A percentile compares a stretch with the other conserved stretches of the same genome.
Conservation (phyloP, 2,113 vertebrate species). For the Dendropsophus ebraccatus region DNA sequence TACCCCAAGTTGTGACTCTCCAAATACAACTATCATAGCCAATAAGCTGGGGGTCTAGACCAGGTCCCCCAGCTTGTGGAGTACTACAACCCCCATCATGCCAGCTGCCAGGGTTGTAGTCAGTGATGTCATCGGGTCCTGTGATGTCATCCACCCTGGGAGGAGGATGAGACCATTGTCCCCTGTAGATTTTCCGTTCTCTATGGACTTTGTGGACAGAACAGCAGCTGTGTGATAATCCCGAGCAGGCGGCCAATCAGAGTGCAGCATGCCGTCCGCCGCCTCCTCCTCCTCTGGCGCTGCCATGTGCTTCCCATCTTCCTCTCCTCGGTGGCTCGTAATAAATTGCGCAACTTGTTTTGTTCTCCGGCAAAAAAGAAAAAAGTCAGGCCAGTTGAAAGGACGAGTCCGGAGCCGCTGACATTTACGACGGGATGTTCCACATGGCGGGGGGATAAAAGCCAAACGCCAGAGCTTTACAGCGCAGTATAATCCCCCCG, state of each 20-base stretch:
- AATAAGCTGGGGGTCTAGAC: too few relatives aligned
- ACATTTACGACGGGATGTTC: constrained; percentile 29
- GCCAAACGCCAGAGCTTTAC: neutral
- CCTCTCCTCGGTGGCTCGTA: neutral
- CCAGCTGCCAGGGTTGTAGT: too few relatives aligned
- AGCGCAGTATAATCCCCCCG: neutral
- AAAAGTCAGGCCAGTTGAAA: constrained; percentile 16
- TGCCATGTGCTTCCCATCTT: constrained; percentile 34
- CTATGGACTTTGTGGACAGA: neutral
- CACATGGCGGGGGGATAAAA: neutral
- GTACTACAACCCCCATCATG: too few relatives aligned
- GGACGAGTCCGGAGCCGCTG: neutral
- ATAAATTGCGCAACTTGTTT: constrained; percentile 38
- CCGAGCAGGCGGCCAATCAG: neutral
- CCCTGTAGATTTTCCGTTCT: neutral
- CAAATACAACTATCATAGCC: too few relatives aligned
- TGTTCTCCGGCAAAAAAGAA: constrained; percentile 16
- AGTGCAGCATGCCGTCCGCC: neutral
- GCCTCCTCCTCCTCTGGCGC: neutral
- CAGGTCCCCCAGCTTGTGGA: too few relatives aligned
- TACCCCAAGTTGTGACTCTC: too few relatives aligned
- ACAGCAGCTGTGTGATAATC: constrained; percentile 1
- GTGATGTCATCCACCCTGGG: neutral
- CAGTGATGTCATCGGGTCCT: neutral
- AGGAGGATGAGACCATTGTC: too few relatives aligned